Conservation (phyloP, 64 coral and sea anemone genomes). For the Stichodactyla helianthus region DNA sequence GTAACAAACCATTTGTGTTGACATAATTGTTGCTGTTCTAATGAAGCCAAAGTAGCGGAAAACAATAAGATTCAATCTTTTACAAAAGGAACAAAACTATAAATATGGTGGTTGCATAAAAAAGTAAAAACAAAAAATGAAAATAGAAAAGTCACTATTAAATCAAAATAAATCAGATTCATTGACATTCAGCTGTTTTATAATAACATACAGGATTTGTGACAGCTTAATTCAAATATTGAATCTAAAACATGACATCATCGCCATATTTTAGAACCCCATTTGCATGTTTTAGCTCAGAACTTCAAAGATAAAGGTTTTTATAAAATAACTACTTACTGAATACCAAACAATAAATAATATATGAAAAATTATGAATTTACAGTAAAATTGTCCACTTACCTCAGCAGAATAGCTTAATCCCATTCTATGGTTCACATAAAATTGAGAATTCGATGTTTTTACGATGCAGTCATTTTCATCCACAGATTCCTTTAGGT, state of each 20-base stretch:
- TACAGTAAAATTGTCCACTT: not conserved
- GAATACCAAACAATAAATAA: not conserved
- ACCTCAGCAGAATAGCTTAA: conserved; percentile 19
- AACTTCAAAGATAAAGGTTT: not conserved
- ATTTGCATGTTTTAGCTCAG: conserved; percentile 1
- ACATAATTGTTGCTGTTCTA: not conserved
- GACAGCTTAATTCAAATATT: not conserved
- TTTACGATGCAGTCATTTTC: not conserved
- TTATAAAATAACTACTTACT: not conserved
- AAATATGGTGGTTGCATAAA: not conserved
- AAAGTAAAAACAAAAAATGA: not conserved
- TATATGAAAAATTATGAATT: not conserved
- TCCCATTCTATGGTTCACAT: not conserved
- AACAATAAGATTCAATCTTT: not conserved
- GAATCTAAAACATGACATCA: not conserved
- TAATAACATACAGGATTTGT: not conserved
- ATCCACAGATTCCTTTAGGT: not conserved
- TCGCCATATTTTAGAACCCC: not conserved
- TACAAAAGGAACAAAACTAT: not conserved
- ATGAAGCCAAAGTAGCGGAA: not conserved
- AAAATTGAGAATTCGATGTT: conserved; percentile 2
- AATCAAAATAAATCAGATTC: not conserved
- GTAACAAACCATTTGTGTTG: not conserved
- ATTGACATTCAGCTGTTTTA: not conserved
- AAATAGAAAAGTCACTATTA: not conserved